Percentiles rank a stretch among this genome's conserved stretches.
These are phyloP conservation scores for Typhlomys cinereus DNA, from an alignment of 2,113 vertebrate genomes.

Conservation along the genomic window DNA sequence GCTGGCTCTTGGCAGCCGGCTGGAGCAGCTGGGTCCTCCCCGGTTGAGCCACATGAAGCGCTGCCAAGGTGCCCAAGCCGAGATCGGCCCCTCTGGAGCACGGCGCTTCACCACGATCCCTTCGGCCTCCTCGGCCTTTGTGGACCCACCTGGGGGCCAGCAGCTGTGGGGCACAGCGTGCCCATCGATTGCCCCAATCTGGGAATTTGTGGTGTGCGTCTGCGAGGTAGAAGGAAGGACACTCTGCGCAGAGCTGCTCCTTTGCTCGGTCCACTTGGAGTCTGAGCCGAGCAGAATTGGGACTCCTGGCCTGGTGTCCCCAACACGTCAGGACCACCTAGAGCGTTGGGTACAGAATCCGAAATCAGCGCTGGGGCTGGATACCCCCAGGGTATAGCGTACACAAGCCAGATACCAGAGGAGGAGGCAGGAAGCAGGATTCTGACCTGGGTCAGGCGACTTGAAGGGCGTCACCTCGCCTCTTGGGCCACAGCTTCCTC, in stretches of 20 bases:
- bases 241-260: neutral
- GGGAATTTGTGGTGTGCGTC: neutral
- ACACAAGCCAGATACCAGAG: too few species aligned
- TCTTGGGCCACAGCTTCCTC: neutral
- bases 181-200: too few species aligned
- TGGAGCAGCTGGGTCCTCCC: neutral
- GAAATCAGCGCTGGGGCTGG: neutral
- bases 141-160: neutral
- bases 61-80: neutral
- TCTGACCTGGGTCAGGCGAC: neutral
- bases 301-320: neutral
- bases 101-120: rapidly evolving
- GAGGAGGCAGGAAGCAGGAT: neutral
- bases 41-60: neutral
- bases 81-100: neutral
- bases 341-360: neutral
- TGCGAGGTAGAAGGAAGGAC: neutral
- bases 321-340: neutral
- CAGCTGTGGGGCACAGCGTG: rapidly evolving
- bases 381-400: too few species aligned
- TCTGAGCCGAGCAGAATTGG: neutral
- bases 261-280: neutral
- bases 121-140: neutral
- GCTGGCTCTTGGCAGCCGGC: constrained; percentile 27
- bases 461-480: neutral